These are phyloP conservation scores for Orthonychiurus folsomi DNA, from an alignment of 2,888 invertebrate species.

Conservation along the genomic window DNA sequence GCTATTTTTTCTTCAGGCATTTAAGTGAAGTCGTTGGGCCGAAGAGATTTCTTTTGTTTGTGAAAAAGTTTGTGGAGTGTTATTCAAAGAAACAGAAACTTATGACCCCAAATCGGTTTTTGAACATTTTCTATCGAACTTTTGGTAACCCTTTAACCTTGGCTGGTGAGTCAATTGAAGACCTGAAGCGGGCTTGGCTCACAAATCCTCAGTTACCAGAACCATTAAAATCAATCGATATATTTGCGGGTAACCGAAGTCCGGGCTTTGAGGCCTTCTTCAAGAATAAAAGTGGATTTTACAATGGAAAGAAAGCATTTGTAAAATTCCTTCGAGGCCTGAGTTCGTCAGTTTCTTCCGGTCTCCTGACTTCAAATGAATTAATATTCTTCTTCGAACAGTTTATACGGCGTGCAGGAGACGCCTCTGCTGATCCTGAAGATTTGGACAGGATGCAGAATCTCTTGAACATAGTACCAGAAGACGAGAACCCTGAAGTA, in stretches of 20 bases:
- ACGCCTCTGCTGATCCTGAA: slow-evolving; percentile 5
- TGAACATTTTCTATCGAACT: slow-evolving; percentile 40
- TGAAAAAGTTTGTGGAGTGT: slow-evolving; percentile 41
- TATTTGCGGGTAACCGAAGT: background rate
- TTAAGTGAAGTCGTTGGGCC: slow-evolving; percentile 41
- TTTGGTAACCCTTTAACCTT: background rate
- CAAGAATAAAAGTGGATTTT: background rate
- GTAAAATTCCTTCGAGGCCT: too few species aligned
- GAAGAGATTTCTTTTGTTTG: slow-evolving; percentile 41
- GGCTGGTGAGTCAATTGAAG: background rate
- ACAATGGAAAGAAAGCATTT: background rate
- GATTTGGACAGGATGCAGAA: background rate
- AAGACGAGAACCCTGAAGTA: slow-evolving; percentile 41
- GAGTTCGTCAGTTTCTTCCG: too few species aligned
- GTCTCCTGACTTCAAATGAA: slow-evolving; percentile 12
- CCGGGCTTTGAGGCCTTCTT: too few species aligned
- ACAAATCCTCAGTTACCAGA: background rate
- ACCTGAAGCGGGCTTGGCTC: background rate
- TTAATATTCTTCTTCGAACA: slow-evolving; percentile 17
- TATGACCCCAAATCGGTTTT: slow-evolving; percentile 44
- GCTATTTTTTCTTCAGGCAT: slow-evolving; percentile 44
- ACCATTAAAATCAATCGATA: background rate
- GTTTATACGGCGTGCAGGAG: slow-evolving; percentile 7
- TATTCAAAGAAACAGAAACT: slow-evolving; percentile 43
- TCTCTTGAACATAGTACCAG: background rate